These are phyloP conservation scores for Alviniconcha strummeri DNA, from an alignment of 2,888 invertebrate genomes.

Conservation along the genomic window DNA sequence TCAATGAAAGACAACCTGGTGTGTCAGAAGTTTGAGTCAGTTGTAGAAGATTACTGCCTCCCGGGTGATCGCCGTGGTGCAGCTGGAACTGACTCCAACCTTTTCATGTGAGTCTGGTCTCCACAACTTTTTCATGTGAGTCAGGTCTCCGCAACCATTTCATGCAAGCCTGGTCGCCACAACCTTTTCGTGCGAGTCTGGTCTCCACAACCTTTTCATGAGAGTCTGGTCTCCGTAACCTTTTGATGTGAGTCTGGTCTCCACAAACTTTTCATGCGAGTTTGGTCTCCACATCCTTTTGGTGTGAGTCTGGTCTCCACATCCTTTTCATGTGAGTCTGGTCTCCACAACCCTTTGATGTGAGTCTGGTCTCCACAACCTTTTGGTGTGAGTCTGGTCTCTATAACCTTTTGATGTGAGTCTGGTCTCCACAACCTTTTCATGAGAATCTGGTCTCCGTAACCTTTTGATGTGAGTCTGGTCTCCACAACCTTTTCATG, in stretches of 20 bases:
- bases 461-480: not conserved
- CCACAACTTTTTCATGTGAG: too few relatives aligned
- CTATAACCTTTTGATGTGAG: not conserved
- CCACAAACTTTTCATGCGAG: not conserved
- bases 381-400: not conserved
- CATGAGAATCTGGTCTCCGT: not conserved
- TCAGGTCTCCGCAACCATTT: not conserved
- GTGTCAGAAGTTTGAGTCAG: constrained; percentile 74
- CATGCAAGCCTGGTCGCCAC: not conserved
- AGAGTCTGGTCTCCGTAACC: not conserved
- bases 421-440: not conserved
- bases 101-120: constrained; percentile 77
- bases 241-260: not conserved
- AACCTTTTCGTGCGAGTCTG: not conserved
- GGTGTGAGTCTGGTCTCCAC: not conserved
- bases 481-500: not conserved
- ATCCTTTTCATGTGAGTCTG: not conserved
- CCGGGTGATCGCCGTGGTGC: constrained; percentile 86
- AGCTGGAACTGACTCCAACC: constrained; percentile 82
- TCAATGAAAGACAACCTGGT: constrained; percentile 2
- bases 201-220: not conserved
- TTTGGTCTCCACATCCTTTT: not conserved
- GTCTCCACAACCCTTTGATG: not conserved
- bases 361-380: not conserved
- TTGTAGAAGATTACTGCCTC: constrained; percentile 76